phyloP scores from a whole-genome alignment of 2,113 vertebrate genomes.

The Pipra filicauda region DNA sequence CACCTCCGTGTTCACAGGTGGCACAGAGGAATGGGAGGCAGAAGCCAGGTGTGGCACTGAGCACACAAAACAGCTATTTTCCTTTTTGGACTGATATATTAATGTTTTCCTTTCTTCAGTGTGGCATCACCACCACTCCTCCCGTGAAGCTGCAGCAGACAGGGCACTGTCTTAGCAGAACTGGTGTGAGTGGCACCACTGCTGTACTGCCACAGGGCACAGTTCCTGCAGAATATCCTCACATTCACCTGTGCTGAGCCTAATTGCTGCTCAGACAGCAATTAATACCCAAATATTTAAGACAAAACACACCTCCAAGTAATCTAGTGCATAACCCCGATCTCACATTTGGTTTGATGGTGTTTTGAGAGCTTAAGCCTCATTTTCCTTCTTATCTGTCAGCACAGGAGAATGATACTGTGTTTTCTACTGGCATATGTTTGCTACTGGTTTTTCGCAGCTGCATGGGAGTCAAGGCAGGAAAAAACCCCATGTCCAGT shows the following conservation, averaged over 20 bases:
- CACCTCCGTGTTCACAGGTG: rapidly evolving
- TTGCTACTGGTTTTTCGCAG: background rate
- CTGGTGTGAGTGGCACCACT: background rate
- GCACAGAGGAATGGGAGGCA: background rate
- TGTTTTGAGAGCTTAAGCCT: background rate
- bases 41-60: background rate
- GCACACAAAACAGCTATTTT: background rate
- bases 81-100: background rate
- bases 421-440: background rate
- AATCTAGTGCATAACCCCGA: background rate
- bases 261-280: background rate
- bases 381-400: background rate
- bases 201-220: background rate
- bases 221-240: background rate
- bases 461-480: background rate
- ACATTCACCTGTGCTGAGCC: background rate
- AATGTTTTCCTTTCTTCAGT: background rate
- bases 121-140: background rate
- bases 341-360: background rate
- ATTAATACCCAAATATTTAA: background rate
- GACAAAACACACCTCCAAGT: background rate
- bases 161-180: background rate
- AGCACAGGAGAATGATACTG: background rate
- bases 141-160: background rate
- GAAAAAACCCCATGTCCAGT: background rate